Evolutionary conservation across 2,113 vertebrate species (phyloP), one percentile per base, ranked within the genome.

Genomic region (Callospermophilus lateralis): DNA sequence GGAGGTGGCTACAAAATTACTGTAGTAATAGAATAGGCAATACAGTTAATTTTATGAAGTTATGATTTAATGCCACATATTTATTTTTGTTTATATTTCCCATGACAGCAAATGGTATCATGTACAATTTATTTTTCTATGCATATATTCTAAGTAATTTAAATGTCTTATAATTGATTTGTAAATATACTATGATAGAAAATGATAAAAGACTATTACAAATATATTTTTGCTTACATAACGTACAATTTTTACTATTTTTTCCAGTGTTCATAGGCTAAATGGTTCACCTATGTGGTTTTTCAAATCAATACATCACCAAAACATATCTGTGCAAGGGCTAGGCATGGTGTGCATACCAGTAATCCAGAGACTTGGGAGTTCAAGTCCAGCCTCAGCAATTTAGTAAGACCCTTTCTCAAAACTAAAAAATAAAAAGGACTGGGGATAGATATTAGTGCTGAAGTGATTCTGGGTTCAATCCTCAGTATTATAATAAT

Each of bases 1-100:
- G 24, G 9, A 30, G 12, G 12, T 28, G 42, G 4, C 39, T 34
- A 20, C 30, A 67, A 65, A 94, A n/a, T 28, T 42, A 63, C 39
- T 76, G 30, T 0, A 34, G 0, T 5, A 45, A 4, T 45, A n/a
- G 4, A 55, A 3, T 24, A 45, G 11, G 0, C 6, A 48, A 6
- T 73, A 65, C 2, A 34, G 19, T 26, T 42, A 8, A n/a, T 39
- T 32, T 32, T 12, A 81, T 53, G 30, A 51, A 53, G 20, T 51
- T 53, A 94, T 39, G 10, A 65, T 53, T 83, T 37, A 76, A 65
- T 55, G 28, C 3, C 53, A 0, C 4, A 67, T 73, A 9, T 84
- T 76, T 26, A 65, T 28, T 9, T 42, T 17, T 94, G 9, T 42
- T 17, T 94, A 26, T 37, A 28, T 63, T 72, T 84, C 8, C 19